Base-by-base conservation (phyloP, 1,140 invertebrate genomes). In the Gryon sp. region DNA sequence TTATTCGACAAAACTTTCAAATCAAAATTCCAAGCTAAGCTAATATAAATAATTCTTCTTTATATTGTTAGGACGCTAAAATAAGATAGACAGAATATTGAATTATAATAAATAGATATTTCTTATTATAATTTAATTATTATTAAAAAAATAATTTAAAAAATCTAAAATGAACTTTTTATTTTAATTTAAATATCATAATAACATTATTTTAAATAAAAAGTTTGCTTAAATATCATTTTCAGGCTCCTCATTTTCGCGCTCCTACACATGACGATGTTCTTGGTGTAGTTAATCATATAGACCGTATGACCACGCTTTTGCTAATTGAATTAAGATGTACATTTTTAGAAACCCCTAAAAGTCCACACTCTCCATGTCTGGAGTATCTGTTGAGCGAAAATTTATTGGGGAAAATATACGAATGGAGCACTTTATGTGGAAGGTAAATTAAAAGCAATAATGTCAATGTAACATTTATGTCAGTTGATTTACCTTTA, bases 271-370 rank as follows among this genome's bases (percentile, higher is more conserved):
- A 93, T 68, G 95, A 98, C 88, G 96, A 98, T 86, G 93, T 98
- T 0, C 90, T 96, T 14, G 93, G 93, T 12, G 96, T 99, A 22
- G 93, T 97, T 2, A 97, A 96, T 86, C 96, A 98, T 82, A 88
- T 99, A 81, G 96, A 97, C 82, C 96, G 98, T 84, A 95, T 99
- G 93, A 91, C 95, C 2, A 95, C 94, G 0, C 88, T 99, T n/a
- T 88, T 99, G 8, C 89, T 97, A 2, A 90, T 96, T 63, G 97
- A 99, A 87, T 88, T 95, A 60, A 87, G 90, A 82, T 90, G 84
- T 70, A 68, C 84, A 82, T 85, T 69, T 40, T 48, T 72, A 76
- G 89, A 75, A 84, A 89, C 73, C n/a, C 78, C 81, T 18, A 62
- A 63, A 38, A 79, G 76, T 46, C 83, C 88, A 0, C 90, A 92